These are phyloP conservation scores for Mobula hypostoma DNA, from an alignment of 2,113 vertebrate genomes.

Conservation along the genomic window DNA sequence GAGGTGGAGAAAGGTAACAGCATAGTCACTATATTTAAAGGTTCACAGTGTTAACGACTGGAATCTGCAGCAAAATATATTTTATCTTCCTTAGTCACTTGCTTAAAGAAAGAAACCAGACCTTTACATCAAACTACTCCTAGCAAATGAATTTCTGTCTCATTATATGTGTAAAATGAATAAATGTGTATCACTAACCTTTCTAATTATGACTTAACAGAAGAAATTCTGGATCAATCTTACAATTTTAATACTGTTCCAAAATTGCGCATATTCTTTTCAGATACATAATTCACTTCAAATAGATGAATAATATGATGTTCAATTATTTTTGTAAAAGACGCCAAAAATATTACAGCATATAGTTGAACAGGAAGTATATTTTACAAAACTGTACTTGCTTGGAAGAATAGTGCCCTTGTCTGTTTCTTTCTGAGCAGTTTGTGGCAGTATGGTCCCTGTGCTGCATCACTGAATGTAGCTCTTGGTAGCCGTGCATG, in stretches of 20 bases:
- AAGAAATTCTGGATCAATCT: slow-evolving; percentile 38
- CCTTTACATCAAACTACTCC: slow-evolving; percentile 42
- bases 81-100: slow-evolving; percentile 40
- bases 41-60: slow-evolving; percentile 35
- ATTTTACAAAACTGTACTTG: slow-evolving; percentile 32
- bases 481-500: slow-evolving; percentile 55
- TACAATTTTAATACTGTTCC: slow-evolving; percentile 27
- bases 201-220: slow-evolving; percentile 29
- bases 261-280: background rate
- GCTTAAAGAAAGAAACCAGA: slow-evolving; percentile 39
- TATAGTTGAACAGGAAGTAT: slow-evolving; percentile 17
- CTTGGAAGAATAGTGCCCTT: slow-evolving; percentile 23
- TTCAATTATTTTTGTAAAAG: background rate
- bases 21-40: slow-evolving; percentile 39
- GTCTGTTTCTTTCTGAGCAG: slow-evolving; percentile 33
- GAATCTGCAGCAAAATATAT: slow-evolving; percentile 23
- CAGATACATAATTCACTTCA: background rate
- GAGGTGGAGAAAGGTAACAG: slow-evolving; percentile 40
- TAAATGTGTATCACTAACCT: slow-evolving; percentile 37
- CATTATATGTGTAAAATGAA: slow-evolving; percentile 36
- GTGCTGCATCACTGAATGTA: slow-evolving; percentile 41
- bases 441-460: slow-evolving; percentile 39
- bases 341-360: slow-evolving; percentile 3
- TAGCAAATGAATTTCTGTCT: slow-evolving; percentile 41
- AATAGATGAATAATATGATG: slow-evolving; percentile 3